Percentiles rank a stretch among this genome's conserved stretches.
phyloP scores from a whole-genome alignment of 1,140 invertebrate genomes.

The Stegodyphus mimosarum region DNA sequence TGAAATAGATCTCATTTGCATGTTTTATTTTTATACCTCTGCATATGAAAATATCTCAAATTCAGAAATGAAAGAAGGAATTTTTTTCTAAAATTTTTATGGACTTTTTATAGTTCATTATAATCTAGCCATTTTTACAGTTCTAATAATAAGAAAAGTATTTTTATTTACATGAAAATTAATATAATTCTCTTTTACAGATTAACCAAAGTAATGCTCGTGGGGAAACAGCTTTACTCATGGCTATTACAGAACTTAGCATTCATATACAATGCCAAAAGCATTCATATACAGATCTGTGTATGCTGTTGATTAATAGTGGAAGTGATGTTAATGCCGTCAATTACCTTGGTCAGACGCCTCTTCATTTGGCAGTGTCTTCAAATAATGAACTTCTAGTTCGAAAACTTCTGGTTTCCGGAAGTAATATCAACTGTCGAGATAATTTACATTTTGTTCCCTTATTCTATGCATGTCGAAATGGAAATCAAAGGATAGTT shows the following conservation, averaged over 20 bases:
- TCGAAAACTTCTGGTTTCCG: slow-evolving; percentile 15
- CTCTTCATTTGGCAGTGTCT: slow-evolving; percentile 24
- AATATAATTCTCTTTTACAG: neutral
- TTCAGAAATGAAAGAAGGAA: too few species aligned
- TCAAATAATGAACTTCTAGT: slow-evolving; percentile 20
- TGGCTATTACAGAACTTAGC: neutral
- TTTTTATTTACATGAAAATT: too few species aligned
- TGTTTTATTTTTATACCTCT: too few species aligned
- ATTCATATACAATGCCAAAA: neutral
- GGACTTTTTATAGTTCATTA: too few species aligned
- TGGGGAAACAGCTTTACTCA: slow-evolving; percentile 29
- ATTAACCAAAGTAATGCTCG: slow-evolving; percentile 6
- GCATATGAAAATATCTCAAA: too few species aligned
- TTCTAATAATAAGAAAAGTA: too few species aligned
- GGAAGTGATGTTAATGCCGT: slow-evolving; percentile 14
- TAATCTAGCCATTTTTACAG: too few species aligned
- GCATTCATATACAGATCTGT: neutral
- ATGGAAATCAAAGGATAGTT: neutral
- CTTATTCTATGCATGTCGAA: slow-evolving; percentile 28
- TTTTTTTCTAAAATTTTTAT: too few species aligned
- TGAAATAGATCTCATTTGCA: too few species aligned
- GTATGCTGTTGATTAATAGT: slow-evolving; percentile 1
- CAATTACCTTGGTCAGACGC: slow-evolving; percentile 10
- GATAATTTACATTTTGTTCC: slow-evolving; percentile 3
- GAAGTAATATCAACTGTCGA: neutral